Base-by-base conservation (phyloP, 2,113 vertebrate genomes). In the Hiodon tergisus region DNA sequence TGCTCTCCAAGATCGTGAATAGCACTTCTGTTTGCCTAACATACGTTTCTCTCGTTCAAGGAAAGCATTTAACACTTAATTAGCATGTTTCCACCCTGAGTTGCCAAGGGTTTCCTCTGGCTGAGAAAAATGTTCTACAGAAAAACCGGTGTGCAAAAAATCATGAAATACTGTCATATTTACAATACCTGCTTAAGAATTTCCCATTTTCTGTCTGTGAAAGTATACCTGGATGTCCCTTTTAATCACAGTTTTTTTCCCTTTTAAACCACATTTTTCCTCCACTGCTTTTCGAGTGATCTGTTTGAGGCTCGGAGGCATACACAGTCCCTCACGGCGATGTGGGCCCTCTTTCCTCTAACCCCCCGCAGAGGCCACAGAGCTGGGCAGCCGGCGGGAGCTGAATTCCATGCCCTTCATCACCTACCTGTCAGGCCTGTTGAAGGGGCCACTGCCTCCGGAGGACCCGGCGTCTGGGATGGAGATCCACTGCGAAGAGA, bases 331-430 rank as follows among this genome's bases (percentile, higher is more conserved):
- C 6, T 14, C 9, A 11, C 9, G 14, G 14, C 7, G 5, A 5
- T 10, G 4, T 4, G 8, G 55, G 1, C 4, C 52, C 17, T 4
- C 17, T 5, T 55, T 53, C 17, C 57, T 31, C 62, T 52, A 46
- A 53, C 2, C 16, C 58, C 46, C 4, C 16, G 67, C 87, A 99
- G 96, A 98, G 88, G 95, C 93, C 46, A 98, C 96, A 0, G 96
- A 98, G 76, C 90, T 97, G 68, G 94, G 93, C 2, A 95, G 94
- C 86, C 94, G 95, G 79, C 92, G 95, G 78, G 96, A 98, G 69
- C 86, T 98, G 81, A 96, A 96, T 81, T 96, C 96, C 54, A 90
- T 98, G 84, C 94, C 96, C 14, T 98, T 99, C 90, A 98, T 99
- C 92, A 97, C 92, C 75, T 98, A 96, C 85, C 93, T 99, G 84